Conservation (phyloP, 2,888 invertebrate species). For the Coenonympha glycerion region DNA sequence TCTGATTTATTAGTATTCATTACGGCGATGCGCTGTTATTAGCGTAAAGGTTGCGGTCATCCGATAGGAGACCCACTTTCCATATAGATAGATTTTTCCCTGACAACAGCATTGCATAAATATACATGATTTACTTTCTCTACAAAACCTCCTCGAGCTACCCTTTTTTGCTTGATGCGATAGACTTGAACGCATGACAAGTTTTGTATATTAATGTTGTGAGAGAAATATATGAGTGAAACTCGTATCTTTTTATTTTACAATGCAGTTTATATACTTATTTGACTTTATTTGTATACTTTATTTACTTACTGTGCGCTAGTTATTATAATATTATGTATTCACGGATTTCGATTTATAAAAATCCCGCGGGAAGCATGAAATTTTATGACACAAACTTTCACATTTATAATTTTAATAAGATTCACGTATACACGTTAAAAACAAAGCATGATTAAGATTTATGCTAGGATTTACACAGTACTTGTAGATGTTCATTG, state of each 20-base stretch:
- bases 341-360: too few relatives aligned
- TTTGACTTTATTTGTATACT: too few relatives aligned
- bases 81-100: slow-evolving; percentile 44
- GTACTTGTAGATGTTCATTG: too few relatives aligned
- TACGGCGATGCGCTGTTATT: slow-evolving; percentile 37
- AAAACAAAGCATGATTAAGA: too few relatives aligned
- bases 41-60: slow-evolving; percentile 41
- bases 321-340: too few relatives aligned
- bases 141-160: slow-evolving; percentile 24
- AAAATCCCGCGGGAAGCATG: too few relatives aligned
- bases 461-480: too few relatives aligned
- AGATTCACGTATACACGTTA: too few relatives aligned
- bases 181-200: slow-evolving; percentile 16
- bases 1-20: slow-evolving; percentile 69
- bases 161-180: slow-evolving; percentile 23
- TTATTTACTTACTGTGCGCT: too few relatives aligned
- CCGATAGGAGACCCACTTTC: slow-evolving; percentile 38
- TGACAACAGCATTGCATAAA: slow-evolving; percentile 32
- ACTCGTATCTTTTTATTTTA: too few relatives aligned
- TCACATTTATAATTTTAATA: too few relatives aligned
- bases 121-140: slow-evolving; percentile 31
- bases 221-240: background rate
- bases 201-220: slow-evolving; percentile 14
- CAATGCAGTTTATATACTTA: background rate
- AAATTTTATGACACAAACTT: too few relatives aligned